Evolutionary conservation across 2,888 invertebrate species (phyloP).

Genomic region (Mycalesis mineus): DNA sequence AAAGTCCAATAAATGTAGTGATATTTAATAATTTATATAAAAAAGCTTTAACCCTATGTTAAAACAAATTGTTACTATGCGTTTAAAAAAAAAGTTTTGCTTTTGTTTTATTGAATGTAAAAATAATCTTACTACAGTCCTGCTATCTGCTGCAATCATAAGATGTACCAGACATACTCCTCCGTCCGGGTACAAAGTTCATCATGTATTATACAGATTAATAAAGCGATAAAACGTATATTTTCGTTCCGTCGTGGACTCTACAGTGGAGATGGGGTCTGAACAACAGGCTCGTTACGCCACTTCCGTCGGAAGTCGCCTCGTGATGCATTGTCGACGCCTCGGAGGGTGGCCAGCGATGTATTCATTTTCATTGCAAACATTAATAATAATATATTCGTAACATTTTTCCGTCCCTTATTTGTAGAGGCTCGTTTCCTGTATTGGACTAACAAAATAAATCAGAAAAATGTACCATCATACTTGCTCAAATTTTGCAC

Average conservation of each 20-base stretch:
- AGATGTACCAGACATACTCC: too few species aligned
- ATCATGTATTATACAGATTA: too few species aligned
- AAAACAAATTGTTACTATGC: too few species aligned
- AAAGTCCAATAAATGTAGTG: too few species aligned
- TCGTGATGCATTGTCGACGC: constrained; percentile 70
- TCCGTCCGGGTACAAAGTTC: too few species aligned
- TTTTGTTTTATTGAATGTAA: too few species aligned
- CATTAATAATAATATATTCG: constrained; percentile 47
- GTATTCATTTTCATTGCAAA: constrained; percentile 64
- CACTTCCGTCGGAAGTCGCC: constrained; percentile 73
- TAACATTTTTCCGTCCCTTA: constrained; percentile 3
- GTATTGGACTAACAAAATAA: background rate
- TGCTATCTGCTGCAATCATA: too few species aligned
- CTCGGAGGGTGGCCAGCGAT: constrained; percentile 64
- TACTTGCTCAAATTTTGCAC: background rate
- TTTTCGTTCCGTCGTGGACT: background rate
- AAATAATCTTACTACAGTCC: too few species aligned
- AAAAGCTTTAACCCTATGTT: too few species aligned
- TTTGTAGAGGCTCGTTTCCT: constrained; percentile 4
- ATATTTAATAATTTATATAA: too few species aligned
- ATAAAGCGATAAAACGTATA: too few species aligned
- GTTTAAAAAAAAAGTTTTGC: too few species aligned
- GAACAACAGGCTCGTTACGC: constrained; percentile 75
- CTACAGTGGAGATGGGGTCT: constrained; percentile 38
- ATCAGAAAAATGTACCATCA: background rate